Conservation (phyloP, 2,797 vertebrate genomes). For the Notolepis coatsorum region DNA sequence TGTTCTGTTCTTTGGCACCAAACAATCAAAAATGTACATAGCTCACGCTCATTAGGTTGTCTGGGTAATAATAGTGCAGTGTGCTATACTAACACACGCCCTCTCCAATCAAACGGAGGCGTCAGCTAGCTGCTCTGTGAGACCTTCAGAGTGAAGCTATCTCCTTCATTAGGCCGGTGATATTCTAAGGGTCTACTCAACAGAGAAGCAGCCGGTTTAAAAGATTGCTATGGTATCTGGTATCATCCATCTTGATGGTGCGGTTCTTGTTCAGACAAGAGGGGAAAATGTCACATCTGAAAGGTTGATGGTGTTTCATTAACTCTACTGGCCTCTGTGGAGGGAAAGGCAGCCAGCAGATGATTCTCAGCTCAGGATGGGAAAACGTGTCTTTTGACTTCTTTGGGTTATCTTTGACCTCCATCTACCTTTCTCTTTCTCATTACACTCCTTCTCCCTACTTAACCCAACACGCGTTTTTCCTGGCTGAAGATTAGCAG, state of each 20-base stretch:
- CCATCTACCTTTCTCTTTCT: constrained; percentile 62
- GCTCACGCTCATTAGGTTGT: not conserved
- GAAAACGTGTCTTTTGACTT: constrained; percentile 29
- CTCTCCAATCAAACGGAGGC: constrained; percentile 52
- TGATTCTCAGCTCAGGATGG: constrained; percentile 32
- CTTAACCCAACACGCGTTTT: constrained; percentile 38
- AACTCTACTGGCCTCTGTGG: constrained; percentile 51
- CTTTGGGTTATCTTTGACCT: constrained; percentile 64
- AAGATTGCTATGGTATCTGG: constrained; percentile 53
- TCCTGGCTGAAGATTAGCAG: constrained; percentile 66
- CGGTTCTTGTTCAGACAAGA: constrained; percentile 52
- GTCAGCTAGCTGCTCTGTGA: constrained; percentile 38
- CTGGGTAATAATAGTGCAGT: not conserved
- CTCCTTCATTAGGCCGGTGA: constrained; percentile 38
- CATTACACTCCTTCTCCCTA: constrained; percentile 55
- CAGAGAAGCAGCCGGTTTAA: constrained; percentile 42
- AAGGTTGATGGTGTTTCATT: constrained; percentile 46
- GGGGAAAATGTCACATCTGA: constrained; percentile 59
- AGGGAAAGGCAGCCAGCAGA: constrained; percentile 24
- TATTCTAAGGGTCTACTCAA: constrained; percentile 63
- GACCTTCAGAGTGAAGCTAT: constrained; percentile 30
- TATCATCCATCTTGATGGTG: constrained; percentile 48
- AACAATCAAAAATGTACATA: not conserved
- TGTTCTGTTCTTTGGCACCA: no score
- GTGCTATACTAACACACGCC: constrained; percentile 40